Conservation (phyloP, 2,113 vertebrate species). For the Lepidothrix coronata region DNA sequence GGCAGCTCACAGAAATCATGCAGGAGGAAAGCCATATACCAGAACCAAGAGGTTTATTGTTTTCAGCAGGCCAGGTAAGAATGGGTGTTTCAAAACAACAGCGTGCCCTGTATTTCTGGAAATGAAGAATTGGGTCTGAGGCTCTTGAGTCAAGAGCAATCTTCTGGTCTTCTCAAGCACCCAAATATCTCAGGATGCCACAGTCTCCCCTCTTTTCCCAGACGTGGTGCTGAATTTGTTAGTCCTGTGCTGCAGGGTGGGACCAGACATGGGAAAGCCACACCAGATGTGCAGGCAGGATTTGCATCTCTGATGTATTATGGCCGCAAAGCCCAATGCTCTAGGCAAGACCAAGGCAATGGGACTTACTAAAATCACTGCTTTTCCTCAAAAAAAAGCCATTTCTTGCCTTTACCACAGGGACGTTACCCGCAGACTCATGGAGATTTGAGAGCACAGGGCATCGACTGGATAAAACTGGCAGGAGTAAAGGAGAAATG, state of each 20-base stretch:
- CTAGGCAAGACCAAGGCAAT: background rate
- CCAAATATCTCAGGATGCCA: background rate
- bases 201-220: background rate
- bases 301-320: background rate
- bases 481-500: background rate
- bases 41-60: background rate
- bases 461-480: background rate
- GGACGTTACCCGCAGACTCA: background rate
- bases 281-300: background rate
- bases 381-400: background rate
- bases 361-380: background rate
- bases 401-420: background rate
- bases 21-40: background rate
- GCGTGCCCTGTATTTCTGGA: rapidly evolving
- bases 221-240: background rate
- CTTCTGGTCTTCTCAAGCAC: background rate
- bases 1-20: background rate
- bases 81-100: background rate
- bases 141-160: background rate
- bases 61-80: background rate
- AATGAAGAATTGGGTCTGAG: background rate
- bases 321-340: background rate
- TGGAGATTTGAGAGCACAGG: background rate
- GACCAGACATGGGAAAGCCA: background rate
- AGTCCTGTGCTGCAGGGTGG: background rate